Conservation (phyloP, 2,113 vertebrate species). For the Cepphus grylle region DNA sequence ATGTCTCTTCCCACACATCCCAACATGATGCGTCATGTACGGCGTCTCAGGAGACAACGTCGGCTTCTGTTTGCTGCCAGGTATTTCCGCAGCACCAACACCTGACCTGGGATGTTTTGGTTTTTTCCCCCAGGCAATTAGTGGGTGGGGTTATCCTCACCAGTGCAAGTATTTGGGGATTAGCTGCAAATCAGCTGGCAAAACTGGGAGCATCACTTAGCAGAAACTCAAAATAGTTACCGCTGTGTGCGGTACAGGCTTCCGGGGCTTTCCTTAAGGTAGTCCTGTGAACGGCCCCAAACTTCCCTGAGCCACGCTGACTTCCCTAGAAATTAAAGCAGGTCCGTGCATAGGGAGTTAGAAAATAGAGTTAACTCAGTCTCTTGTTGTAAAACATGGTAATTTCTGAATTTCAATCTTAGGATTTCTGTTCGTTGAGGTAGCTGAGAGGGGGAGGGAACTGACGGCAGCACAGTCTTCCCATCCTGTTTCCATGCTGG, state of each 20-base stretch:
- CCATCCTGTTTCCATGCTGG: background rate
- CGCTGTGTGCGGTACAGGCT: background rate
- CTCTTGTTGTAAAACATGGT: background rate
- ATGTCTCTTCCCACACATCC: background rate
- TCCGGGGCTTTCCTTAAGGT: background rate
- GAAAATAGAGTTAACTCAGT: background rate
- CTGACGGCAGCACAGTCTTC: background rate
- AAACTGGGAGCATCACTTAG: background rate
- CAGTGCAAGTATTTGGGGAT: slow-evolving; percentile 21
- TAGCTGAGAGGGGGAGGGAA: background rate
- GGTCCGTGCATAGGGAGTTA: background rate
- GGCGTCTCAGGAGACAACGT: slow-evolving; percentile 21
- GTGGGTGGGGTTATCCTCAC: background rate
- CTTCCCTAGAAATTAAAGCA: background rate
- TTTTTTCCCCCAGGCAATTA: background rate
- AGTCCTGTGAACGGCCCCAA: background rate
- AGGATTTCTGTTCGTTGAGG: background rate
- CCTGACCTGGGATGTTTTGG: background rate
- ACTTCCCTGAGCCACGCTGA: background rate
- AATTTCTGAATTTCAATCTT: background rate
- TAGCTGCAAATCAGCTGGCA: background rate
- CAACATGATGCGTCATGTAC: background rate
- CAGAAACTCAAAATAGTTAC: background rate
- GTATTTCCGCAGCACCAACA: background rate
- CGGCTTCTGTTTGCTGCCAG: slow-evolving; percentile 12